Conservation (phyloP, 2,797 vertebrate species). For the Pseudochirops corinnae region DNA sequence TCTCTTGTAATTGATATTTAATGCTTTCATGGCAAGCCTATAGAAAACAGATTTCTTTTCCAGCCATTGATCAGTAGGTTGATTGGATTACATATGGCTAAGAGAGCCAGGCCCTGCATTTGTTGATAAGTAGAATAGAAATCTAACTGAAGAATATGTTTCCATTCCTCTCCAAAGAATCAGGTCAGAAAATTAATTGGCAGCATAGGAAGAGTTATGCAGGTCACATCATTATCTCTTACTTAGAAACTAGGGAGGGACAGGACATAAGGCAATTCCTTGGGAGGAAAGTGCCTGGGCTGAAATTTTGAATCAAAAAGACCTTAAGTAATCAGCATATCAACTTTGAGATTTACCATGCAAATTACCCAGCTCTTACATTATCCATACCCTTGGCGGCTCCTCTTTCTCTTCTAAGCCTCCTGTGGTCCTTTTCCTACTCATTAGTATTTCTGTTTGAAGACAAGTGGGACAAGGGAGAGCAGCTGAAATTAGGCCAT, state of each 20-base stretch:
- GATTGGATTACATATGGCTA: conserved; percentile 26
- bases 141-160: conserved; percentile 53
- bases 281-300: conserved; percentile 73
- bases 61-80: conserved; percentile 55
- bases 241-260: conserved; percentile 78
- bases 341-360: conserved; percentile 70
- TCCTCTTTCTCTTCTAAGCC: conserved; percentile 20
- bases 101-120: conserved; percentile 23
- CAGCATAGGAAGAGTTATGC: conserved; percentile 75
- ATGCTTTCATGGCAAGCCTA: conserved; percentile 71
- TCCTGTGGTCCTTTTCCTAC: conserved; percentile 41
- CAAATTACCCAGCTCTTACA: conserved; percentile 69
- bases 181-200: conserved; percentile 73
- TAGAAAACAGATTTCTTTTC: conserved; percentile 57
- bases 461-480: conserved; percentile 56
- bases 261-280: conserved; percentile 67
- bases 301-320: conserved; percentile 79
- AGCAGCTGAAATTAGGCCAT: conserved; percentile 17
- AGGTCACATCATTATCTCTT: conserved; percentile 75
- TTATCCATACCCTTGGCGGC: conserved; percentile 34
- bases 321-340: conserved; percentile 79
- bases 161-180: conserved; percentile 70
- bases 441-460: conserved; percentile 64
- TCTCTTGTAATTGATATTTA: conserved; percentile 79
- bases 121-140: conserved; percentile 61